Evolutionary conservation across 2,888 invertebrate species (phyloP).

Genomic region (Autographa gamma): DNA sequence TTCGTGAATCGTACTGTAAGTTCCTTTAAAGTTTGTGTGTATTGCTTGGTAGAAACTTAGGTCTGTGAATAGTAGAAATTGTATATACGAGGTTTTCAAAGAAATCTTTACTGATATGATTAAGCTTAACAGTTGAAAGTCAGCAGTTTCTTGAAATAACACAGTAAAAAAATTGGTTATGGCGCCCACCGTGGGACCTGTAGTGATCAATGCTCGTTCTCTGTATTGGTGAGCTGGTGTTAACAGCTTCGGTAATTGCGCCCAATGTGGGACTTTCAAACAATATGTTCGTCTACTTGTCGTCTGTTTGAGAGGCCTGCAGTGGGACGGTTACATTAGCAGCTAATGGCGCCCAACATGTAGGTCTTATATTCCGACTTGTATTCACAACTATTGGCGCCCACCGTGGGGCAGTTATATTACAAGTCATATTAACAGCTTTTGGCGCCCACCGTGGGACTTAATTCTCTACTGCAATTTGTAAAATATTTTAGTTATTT

Average conservation of each 20-base stretch:
- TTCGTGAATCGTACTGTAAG: too few relatives aligned
- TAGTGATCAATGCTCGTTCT: too few relatives aligned
- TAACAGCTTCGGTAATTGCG: neutral
- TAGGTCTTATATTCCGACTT: too few relatives aligned
- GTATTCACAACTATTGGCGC: neutral
- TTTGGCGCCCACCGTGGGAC: neutral
- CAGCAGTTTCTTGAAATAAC: too few relatives aligned
- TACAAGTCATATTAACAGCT: too few relatives aligned
- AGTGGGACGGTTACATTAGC: neutral
- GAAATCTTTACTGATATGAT: too few relatives aligned
- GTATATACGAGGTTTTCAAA: too few relatives aligned
- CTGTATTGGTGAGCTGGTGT: too few relatives aligned
- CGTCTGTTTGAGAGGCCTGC: conserved; percentile 4
- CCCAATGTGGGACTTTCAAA: neutral
- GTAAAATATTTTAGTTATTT: neutral
- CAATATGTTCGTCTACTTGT: neutral
- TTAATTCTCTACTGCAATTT: neutral
- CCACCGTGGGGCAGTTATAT: neutral
- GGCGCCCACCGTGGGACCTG: too few relatives aligned
- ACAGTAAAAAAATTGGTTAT: too few relatives aligned
- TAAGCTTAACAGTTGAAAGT: too few relatives aligned
- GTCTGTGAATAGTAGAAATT: neutral
- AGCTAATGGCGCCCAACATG: neutral
- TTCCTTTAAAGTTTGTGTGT: neutral
- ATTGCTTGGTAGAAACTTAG: neutral